Base-by-base conservation (phyloP, 1,140 invertebrate genomes). In the Diachasmimorpha longicaudata region DNA sequence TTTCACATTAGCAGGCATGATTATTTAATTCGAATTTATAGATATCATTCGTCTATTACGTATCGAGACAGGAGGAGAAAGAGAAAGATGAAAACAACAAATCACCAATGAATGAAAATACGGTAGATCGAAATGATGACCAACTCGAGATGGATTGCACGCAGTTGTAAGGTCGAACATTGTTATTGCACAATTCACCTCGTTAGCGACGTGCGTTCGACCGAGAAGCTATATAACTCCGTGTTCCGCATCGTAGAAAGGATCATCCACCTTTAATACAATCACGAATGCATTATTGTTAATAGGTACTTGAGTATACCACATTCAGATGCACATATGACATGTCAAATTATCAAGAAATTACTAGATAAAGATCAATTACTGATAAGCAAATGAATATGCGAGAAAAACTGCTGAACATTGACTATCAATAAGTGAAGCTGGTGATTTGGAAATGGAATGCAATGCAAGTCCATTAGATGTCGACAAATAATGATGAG, bases 211-310 rank as follows among this genome's bases (percentile, higher is more conserved):
- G 55, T 70, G 68, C 68, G 81, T 77, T 81, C 79, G 78, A 80
- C 75, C 80, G 76, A 82, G 78, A 83, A 79, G 77, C 74, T 75
- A 81, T 83, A 82, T 74, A 82, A 78, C 79, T 79, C 77, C 11
- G 76, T 68, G 66, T 84, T 83, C 79, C 79, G 79, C 74, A 79
- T 81, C 72, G 73, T 71, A 74, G 68, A 74, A 46, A 76, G 37
- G 48, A 76, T 76, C 70, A 37, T 70, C 67, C 58, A 70, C 68
- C n/a, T 74, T 19, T 23, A 67, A 39, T 37, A 66, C 37, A 74
- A 67, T 14, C 42, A 71, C 39, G 70, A 16, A 68, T 19, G n/a
- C n/a, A n/a, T 16, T 68, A 68, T 66, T 66, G 25, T 42, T 23
- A 68, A 63, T 46, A 31, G 31, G 31, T 31, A 31, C 2, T 31